These are phyloP conservation scores for Synergus umbraculus DNA, from an alignment of 2,888 invertebrate species.

Conservation along the genomic window DNA sequence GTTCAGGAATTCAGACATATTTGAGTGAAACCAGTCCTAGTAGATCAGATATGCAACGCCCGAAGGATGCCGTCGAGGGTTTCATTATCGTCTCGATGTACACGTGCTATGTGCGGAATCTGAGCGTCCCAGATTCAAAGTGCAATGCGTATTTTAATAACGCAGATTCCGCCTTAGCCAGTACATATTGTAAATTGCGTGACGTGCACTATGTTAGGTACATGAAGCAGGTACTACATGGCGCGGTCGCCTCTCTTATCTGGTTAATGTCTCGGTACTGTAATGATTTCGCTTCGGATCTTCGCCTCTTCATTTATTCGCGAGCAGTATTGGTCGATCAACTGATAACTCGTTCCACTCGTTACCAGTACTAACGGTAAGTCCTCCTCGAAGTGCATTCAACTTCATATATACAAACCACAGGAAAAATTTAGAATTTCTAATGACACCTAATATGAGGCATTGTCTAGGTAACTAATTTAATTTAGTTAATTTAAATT, in stretches of 20 bases:
- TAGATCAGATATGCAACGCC: neutral
- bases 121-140: neutral
- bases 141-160: neutral
- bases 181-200: slow-evolving; percentile 45
- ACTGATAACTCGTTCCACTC: slow-evolving; percentile 61
- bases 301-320: slow-evolving; percentile 68
- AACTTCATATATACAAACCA: slow-evolving; percentile 39
- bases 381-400: slow-evolving; percentile 44
- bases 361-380: slow-evolving; percentile 50
- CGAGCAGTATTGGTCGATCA: slow-evolving; percentile 65
- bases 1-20: neutral
- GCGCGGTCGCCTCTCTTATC: slow-evolving; percentile 63
- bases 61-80: neutral
- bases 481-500: neutral
- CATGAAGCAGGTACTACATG: slow-evolving; percentile 44
- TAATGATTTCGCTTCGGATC: slow-evolving; percentile 66
- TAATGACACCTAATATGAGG: slow-evolving; percentile 42
- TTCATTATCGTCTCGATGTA: neutral
- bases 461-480: slow-evolving; percentile 17
- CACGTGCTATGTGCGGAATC: neutral
- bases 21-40: neutral
- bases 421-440: slow-evolving; percentile 49
- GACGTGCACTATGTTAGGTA: slow-evolving; percentile 10
- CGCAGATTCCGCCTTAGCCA: slow-evolving; percentile 3
- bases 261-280: slow-evolving; percentile 68